Evolutionary conservation across 2,888 invertebrate species (phyloP), one percentile per base, ranked within the genome.

Genomic region (Cryptocephalus primarius): DNA sequence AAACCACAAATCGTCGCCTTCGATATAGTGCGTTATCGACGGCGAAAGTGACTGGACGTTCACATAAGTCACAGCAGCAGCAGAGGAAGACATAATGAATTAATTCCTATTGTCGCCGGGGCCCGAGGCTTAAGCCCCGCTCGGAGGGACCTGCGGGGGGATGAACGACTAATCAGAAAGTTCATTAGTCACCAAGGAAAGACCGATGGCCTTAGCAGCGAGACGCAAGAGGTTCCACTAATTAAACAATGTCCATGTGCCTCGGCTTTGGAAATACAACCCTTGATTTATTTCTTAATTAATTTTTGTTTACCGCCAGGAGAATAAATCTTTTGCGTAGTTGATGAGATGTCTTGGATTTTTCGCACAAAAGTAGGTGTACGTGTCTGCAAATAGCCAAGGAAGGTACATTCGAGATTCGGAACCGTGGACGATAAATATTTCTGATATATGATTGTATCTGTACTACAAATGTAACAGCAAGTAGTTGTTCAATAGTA

Each of bases 151-250:
- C 53, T 55, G 53, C 53, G 54, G 48, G 51, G 53, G 56, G 56
- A 49, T 48, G 55, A 48, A 51, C 50, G 54, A 54, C 58, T 67
- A 69, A 69, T 69, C 68, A 68, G 64, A 66, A 60, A 66, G 67
- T 69, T 70, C 70, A 70, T 70, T 70, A 70, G 70, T 70, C 67
- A 70, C 66, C 54, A 56, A 60, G 60, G 63, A 64, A 69, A 69
- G 69, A 69, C 63, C 67, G 69, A 69, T 69, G 62, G 65, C 62
- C 62, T 57, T 36, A n/a, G 36, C n/a, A 36, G 12, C 11, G 12
- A n/a, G 36, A 36, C n/a, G 36, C 36, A 36, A 36, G 64, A 64
- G 60, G 61, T 58, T 61, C 59, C 63, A 59, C 65, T 68, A 69
- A 69, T 68, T 70, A 68, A 68, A 67, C 68, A 65, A 61, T 64